These are phyloP conservation scores for Psittacula derbiana DNA, from an alignment of 2,797 vertebrate genomes.

Conservation along the genomic window DNA sequence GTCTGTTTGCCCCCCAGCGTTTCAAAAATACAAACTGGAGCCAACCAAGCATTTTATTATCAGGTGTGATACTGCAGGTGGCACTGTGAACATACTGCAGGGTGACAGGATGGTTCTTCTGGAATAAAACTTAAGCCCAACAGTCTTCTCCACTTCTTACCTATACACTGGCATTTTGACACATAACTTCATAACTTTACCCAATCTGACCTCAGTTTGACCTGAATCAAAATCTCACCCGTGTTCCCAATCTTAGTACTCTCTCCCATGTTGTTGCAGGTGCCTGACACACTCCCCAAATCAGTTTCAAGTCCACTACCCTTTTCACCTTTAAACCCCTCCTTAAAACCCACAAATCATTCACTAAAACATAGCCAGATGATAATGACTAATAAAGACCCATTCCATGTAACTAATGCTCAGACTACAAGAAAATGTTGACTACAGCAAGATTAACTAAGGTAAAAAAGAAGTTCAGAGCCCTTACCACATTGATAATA, in stretches of 20 bases:
- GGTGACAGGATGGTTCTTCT: neutral
- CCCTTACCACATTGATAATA: neutral
- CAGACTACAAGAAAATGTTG: neutral
- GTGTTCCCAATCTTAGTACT: neutral
- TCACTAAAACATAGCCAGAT: neutral
- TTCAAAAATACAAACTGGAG: neutral
- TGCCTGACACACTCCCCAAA: neutral
- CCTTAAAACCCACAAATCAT: neutral
- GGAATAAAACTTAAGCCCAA: neutral
- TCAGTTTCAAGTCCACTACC: neutral
- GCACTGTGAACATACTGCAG: neutral
- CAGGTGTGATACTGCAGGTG: neutral
- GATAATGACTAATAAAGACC: neutral
- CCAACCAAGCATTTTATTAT: neutral
- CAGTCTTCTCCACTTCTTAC: neutral
- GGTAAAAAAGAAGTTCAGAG: neutral
- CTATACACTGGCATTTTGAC: neutral
- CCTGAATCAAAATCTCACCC: neutral
- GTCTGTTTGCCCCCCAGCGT: neutral
- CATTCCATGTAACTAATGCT: neutral
- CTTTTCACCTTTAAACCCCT: neutral
- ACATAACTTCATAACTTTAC: neutral
- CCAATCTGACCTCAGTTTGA: neutral
- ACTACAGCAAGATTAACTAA: neutral
- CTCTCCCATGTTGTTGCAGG: neutral